These are phyloP conservation scores for Arge pagana DNA, from an alignment of 2,888 invertebrate genomes.

Conservation along the genomic window DNA sequence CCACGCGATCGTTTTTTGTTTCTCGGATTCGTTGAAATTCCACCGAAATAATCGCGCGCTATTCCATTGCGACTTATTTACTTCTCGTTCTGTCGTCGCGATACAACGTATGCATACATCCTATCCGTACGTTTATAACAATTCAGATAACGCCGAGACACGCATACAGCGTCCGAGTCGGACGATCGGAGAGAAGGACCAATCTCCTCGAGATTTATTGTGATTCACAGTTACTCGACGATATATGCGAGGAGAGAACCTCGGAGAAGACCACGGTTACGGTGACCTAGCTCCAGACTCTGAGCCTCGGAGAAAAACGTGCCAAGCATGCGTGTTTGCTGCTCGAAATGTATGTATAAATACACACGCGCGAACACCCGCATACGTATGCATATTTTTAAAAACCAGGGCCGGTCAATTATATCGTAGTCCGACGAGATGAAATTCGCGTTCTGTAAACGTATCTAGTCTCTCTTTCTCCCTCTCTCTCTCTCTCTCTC, in stretches of 20 bases:
- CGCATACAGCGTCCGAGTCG: not conserved
- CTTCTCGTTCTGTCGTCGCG: not conserved
- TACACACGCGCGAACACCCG: not conserved
- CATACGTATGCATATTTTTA: not conserved
- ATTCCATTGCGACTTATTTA: not conserved
- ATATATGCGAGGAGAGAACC: not conserved
- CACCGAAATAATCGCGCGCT: too few relatives aligned
- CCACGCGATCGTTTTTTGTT: too few relatives aligned
- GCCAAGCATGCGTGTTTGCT: not conserved
- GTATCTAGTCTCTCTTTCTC: too few relatives aligned
- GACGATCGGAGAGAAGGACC: not conserved
- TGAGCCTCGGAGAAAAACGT: not conserved
- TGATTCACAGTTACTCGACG: constrained; percentile 11
- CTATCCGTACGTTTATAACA: not conserved
- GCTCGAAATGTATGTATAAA: not conserved
- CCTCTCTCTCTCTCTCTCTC: too few relatives aligned
- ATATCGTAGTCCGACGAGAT: too few relatives aligned
- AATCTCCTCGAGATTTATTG: constrained; percentile 6
- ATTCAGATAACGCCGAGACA: constrained; percentile 5
- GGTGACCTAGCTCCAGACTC: not conserved
- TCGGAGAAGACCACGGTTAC: not conserved
- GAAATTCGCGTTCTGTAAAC: too few relatives aligned
- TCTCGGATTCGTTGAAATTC: too few relatives aligned
- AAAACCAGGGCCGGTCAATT: too few relatives aligned
- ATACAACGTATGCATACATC: not conserved